Evolutionary conservation across 2,888 invertebrate species (phyloP).

Genomic region (Neocrepidodera transversa): DNA sequence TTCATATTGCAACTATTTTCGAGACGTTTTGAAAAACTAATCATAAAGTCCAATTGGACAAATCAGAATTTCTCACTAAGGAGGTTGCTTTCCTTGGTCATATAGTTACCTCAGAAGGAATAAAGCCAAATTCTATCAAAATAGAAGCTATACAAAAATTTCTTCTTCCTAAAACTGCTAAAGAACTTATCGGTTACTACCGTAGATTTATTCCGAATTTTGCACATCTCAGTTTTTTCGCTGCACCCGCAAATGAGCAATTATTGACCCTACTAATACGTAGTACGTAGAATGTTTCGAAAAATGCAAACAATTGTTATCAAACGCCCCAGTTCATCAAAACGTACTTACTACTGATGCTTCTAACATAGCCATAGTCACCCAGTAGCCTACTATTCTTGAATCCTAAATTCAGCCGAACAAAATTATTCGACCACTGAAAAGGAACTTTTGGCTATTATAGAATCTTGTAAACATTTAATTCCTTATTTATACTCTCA

Average conservation of each 20-base stretch:
- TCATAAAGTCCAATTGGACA: slow-evolving; percentile 36
- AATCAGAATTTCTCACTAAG: slow-evolving; percentile 45
- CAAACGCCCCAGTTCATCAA: slow-evolving; percentile 11
- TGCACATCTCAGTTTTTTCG: slow-evolving; percentile 30
- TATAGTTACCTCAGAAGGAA: slow-evolving; percentile 48
- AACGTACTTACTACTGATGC: slow-evolving; percentile 26
- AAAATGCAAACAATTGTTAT: slow-evolving; percentile 12
- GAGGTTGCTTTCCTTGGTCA: slow-evolving; percentile 51
- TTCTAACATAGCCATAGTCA: slow-evolving; percentile 19
- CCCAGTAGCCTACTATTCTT: slow-evolving; percentile 21
- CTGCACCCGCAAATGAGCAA: background rate
- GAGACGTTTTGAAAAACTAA: background rate
- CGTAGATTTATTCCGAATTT: slow-evolving; percentile 39
- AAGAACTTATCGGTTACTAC: slow-evolving; percentile 38
- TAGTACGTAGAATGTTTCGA: slow-evolving; percentile 13
- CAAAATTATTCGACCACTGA: slow-evolving; percentile 23
- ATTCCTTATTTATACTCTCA: slow-evolving; percentile 17
- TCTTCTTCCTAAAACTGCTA: slow-evolving; percentile 39
- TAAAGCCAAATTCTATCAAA: slow-evolving; percentile 52
- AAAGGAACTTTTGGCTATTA: slow-evolving; percentile 24
- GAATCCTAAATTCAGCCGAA: slow-evolving; percentile 25
- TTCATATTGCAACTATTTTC: background rate
- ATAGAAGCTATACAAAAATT: no score
- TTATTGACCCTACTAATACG: background rate
- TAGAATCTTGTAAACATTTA: slow-evolving; percentile 23